Evolutionary conservation across 2,888 invertebrate genomes (phyloP).

Genomic region (Oscheius sp.): DNA sequence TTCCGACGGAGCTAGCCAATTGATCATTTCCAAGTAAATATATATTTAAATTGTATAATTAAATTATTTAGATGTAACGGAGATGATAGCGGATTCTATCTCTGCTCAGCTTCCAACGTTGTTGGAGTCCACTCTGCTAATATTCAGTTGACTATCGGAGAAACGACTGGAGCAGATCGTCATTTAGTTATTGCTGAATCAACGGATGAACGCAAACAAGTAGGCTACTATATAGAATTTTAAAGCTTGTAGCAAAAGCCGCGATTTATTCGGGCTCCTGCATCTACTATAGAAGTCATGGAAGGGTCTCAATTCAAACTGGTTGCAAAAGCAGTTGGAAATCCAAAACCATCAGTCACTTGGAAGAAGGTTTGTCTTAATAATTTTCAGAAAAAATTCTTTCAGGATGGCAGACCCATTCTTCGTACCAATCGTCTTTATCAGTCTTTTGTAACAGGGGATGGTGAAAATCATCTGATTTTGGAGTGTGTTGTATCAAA

Average conservation of each 20-base stretch:
- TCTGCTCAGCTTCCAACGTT: constrained; percentile 48
- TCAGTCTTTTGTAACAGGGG: constrained; percentile 53
- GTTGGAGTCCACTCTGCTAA: constrained; percentile 57
- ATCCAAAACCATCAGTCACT: constrained; percentile 56
- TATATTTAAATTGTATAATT: neutral
- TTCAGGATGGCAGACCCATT: constrained; percentile 57
- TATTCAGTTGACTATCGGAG: constrained; percentile 59
- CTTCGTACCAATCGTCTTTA: constrained; percentile 54
- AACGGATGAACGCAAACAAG: constrained; percentile 35
- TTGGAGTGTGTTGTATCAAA: constrained; percentile 61
- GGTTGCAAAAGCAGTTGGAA: constrained; percentile 57
- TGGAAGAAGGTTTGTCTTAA: constrained; percentile 62
- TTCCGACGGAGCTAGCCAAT: constrained; percentile 39
- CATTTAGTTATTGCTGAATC: constrained; percentile 62
- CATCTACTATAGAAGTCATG: constrained; percentile 52
- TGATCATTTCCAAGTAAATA: constrained; percentile 43
- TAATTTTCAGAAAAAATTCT: neutral
- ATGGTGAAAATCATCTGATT: constrained; percentile 57
- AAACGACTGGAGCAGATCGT: constrained; percentile 55
- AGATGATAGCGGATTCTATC: constrained; percentile 64
- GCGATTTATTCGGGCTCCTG: constrained; percentile 56
- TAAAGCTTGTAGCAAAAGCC: constrained; percentile 36
- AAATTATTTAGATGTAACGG: constrained; percentile 33
- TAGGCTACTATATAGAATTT: neutral
- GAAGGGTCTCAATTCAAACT: constrained; percentile 60